phyloP scores from a whole-genome alignment of 2,797 vertebrate species.

The Syngnathus acus region DNA sequence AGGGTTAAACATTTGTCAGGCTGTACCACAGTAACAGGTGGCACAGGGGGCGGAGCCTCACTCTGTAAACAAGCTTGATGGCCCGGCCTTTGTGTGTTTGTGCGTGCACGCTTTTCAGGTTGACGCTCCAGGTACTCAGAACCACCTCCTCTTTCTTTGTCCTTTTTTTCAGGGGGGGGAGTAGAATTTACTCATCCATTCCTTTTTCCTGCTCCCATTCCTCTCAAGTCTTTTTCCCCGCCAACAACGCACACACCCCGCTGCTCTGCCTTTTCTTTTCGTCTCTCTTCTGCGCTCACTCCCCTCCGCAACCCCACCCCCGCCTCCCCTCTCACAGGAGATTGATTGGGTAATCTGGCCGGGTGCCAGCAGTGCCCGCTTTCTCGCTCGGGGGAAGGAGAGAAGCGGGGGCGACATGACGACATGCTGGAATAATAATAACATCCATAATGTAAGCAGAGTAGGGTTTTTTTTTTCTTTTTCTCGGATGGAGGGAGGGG shows the following conservation, averaged over 20 bases:
- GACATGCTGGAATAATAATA: conserved; percentile 68
- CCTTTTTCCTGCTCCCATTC: conserved; percentile 39
- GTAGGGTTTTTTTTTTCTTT: conserved; percentile 17
- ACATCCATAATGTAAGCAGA: conserved; percentile 60
- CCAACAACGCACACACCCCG: conserved; percentile 7
- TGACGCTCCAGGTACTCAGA: conserved; percentile 3
- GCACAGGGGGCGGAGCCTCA: conserved; percentile 55
- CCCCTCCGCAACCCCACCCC: conserved; percentile 9
- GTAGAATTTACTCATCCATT: conserved; percentile 43
- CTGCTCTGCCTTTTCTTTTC: conserved; percentile 35
- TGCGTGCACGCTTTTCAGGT: conserved; percentile 13
- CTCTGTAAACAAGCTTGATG: conserved; percentile 63
- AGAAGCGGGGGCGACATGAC: conserved; percentile 64
- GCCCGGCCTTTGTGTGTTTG: conserved; percentile 47
- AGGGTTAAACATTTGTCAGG: conserved; percentile 62
- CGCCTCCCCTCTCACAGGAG: conserved; percentile 56
- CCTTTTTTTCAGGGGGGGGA: conserved; percentile 9
- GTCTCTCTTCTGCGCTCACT: conserved; percentile 22
- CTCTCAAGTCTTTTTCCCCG: conserved; percentile 44
- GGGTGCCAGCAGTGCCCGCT: conserved; percentile 67
- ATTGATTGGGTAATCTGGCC: conserved; percentile 74
- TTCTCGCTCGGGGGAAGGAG: conserved; percentile 63
- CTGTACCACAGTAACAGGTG: conserved; percentile 65
- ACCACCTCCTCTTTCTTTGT: conserved; percentile 20
- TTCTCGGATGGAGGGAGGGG: conserved; percentile 29